A percentile compares a stretch with the other conserved stretches of the same genome.
phyloP scores from a whole-genome alignment of 2,797 vertebrate genomes.

The Botia almorhae region DNA sequence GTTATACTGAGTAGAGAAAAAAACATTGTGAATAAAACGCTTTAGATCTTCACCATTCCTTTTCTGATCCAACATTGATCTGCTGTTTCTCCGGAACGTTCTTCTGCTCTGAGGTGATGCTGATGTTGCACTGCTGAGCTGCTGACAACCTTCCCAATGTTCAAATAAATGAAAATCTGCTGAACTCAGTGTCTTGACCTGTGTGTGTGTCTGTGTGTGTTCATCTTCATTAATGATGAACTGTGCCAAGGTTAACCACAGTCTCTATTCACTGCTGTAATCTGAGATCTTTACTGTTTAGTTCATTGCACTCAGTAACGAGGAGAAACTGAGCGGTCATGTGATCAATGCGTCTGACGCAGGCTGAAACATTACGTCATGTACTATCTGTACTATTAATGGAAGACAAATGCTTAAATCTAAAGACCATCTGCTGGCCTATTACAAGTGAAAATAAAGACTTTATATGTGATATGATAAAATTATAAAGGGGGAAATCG shows the following conservation, averaged over 20 bases:
- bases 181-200: slow-evolving; percentile 1
- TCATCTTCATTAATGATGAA: background rate
- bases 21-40: slow-evolving; percentile 41
- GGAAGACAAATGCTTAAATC: background rate
- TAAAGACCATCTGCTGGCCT: background rate
- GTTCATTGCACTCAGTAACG: background rate
- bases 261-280: background rate
- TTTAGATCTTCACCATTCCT: slow-evolving; percentile 53
- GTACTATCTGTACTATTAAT: background rate
- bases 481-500: too few relatives aligned
- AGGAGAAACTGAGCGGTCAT: slow-evolving; percentile 3
- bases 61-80: slow-evolving; percentile 48
- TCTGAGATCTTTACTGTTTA: background rate
- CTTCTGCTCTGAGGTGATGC: slow-evolving; percentile 62
- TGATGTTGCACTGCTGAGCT: slow-evolving; percentile 56
- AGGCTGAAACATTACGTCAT: background rate
- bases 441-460: too few relatives aligned
- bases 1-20: slow-evolving; percentile 43
- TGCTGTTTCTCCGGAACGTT: slow-evolving; percentile 63
- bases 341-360: background rate
- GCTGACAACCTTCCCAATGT: slow-evolving; percentile 52
- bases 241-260: background rate
- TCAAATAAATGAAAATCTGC: slow-evolving; percentile 51
- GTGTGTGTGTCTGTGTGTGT: slow-evolving; percentile 2
- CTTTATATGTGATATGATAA: too few relatives aligned